These are phyloP conservation scores for Garrulus glandarius DNA, from an alignment of 2,797 vertebrate genomes.

Conservation along the genomic window DNA sequence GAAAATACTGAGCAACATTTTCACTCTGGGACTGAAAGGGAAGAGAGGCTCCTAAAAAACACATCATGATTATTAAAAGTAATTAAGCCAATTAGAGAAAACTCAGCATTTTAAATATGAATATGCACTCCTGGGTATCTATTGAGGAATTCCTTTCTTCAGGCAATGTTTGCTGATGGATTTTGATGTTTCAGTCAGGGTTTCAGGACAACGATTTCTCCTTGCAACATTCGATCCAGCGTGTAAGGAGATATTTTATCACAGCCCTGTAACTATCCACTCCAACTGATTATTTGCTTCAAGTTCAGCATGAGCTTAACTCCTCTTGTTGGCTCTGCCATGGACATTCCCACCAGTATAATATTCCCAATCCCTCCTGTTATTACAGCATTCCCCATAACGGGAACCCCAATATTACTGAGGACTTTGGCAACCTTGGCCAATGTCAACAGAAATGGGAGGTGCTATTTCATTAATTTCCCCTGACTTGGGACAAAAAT, in stretches of 20 bases:
- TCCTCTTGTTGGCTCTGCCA: not conserved
- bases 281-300: slow-evolving; percentile 18
- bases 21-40: not conserved
- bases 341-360: slow-evolving; percentile 53
- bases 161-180: not conserved
- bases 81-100: not conserved
- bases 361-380: slow-evolving; percentile 7
- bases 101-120: not conserved
- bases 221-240: not conserved
- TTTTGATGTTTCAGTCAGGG: not conserved
- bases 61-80: not conserved
- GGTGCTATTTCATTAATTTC: slow-evolving; percentile 66
- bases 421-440: not conserved
- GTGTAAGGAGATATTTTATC: not conserved
- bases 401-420: slow-evolving; percentile 40
- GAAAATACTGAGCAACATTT: not conserved
- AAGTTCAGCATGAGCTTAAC: not conserved
- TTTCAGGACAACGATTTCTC: not conserved
- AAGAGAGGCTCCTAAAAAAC: not conserved
- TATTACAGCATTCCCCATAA: slow-evolving; percentile 24
- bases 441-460: slow-evolving; percentile 56
- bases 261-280: not conserved
- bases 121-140: not conserved
- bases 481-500: slow-evolving; percentile 46
- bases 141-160: not conserved